These are phyloP conservation scores for Eristalis arbustorum DNA, from an alignment of 2,888 invertebrate genomes.

Conservation along the genomic window DNA sequence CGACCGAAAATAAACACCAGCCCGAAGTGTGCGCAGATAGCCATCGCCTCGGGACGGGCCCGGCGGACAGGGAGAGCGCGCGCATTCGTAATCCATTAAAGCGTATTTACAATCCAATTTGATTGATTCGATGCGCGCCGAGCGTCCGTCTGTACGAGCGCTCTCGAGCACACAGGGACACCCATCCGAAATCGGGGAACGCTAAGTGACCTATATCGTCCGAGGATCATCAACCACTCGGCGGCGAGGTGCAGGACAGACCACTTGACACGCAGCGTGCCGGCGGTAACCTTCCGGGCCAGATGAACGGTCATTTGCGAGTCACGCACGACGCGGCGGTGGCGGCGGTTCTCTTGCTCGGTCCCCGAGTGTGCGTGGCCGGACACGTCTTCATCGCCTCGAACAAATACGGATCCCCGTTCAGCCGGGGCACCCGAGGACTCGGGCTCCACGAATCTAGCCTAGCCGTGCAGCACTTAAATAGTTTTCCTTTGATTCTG, in stretches of 20 bases:
- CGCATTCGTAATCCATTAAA: conserved; percentile 67
- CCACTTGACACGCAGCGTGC: conserved; percentile 57
- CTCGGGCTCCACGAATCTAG: conserved; percentile 4
- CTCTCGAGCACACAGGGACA: not conserved
- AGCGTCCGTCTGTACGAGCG: conserved; percentile 5
- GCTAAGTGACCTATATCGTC: conserved; percentile 67
- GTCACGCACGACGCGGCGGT: conserved; percentile 54
- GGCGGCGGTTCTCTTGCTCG: not conserved
- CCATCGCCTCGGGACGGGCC: not conserved
- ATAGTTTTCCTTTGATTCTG: conserved; percentile 10
- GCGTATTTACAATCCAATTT: conserved; percentile 66
- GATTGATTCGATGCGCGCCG: conserved; percentile 67
- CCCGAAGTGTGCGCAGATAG: conserved; percentile 10
- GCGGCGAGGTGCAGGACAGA: conserved; percentile 21
- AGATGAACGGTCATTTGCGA: conserved; percentile 57
- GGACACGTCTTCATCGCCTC: conserved; percentile 11
- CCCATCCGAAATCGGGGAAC: conserved; percentile 23
- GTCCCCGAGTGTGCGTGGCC: conserved; percentile 1
- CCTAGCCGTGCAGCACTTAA: conserved; percentile 38
- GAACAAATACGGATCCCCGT: conserved; percentile 58
- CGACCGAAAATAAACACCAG: conserved; percentile 51
- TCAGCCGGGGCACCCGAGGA: conserved; percentile 38
- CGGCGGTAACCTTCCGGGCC: conserved; percentile 51
- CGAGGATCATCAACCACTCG: conserved; percentile 41
- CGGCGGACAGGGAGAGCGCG: not conserved